phyloP scores from a whole-genome alignment of 2,113 vertebrate genomes.

The Pipra filicauda region DNA sequence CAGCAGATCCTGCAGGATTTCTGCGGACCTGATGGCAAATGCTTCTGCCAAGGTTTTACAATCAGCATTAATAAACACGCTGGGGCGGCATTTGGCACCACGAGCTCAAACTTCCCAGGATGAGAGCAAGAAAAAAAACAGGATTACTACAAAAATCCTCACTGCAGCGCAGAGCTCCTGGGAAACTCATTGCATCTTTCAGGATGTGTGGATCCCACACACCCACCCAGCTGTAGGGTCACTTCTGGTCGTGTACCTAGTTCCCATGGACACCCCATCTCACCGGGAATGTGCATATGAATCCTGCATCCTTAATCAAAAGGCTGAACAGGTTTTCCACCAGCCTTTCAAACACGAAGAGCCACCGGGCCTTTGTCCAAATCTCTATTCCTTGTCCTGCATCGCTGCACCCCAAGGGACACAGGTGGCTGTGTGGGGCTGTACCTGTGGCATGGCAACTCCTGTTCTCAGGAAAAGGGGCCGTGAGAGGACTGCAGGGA shows the following conservation, averaged over 20 bases:
- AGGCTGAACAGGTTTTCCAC: not conserved
- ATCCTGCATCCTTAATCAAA: not conserved
- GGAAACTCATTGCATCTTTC: not conserved
- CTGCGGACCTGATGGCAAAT: not conserved
- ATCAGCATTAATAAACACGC: slow-evolving; percentile 27
- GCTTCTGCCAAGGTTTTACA: slow-evolving; percentile 35
- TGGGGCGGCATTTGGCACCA: not conserved
- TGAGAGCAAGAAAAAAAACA: not conserved
- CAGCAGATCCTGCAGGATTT: not conserved
- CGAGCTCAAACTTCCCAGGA: not conserved
- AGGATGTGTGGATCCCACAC: not conserved
- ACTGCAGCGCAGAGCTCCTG: not conserved
- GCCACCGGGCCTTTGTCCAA: rapidly evolving
- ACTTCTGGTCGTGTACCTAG: not conserved
- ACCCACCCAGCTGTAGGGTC: not conserved
- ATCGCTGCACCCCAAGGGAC: not conserved
- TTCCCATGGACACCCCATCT: rapidly evolving
- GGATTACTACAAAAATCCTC: not conserved
- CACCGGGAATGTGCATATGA: not conserved
- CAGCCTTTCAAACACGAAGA: not conserved
- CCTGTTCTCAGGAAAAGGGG: not conserved
- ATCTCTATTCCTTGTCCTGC: not conserved
- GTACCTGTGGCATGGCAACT: rapidly evolving
- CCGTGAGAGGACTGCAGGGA: rapidly evolving
- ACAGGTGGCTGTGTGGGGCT: rapidly evolving